Evolutionary conservation across 2,113 vertebrate genomes (phyloP).

Genomic region (Prunella fulvescens): DNA sequence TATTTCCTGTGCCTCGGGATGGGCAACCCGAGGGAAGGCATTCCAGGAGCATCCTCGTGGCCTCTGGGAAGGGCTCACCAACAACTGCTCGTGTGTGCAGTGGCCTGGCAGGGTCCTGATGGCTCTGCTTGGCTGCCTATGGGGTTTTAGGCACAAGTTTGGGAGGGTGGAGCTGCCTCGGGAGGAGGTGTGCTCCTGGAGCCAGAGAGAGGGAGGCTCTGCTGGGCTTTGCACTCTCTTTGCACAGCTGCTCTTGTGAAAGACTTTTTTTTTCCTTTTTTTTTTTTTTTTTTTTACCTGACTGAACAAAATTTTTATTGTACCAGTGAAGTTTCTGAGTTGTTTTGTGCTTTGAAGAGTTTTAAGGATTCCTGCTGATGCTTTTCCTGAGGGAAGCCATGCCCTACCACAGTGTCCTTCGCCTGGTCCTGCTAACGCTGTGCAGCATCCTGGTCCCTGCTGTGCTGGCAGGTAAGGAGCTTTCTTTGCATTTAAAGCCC

Average conservation of each 20-base stretch:
- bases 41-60: background rate
- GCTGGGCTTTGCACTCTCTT: slow-evolving; percentile 6
- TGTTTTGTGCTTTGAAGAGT: background rate
- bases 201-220: background rate
- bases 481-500: background rate
- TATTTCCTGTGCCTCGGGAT: accelerated
- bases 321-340: slow-evolving; percentile 42
- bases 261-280: background rate
- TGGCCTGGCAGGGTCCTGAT: background rate
- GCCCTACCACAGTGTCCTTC: slow-evolving; percentile 39
- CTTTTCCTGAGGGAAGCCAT: slow-evolving; percentile 53
- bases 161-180: slow-evolving; percentile 67
- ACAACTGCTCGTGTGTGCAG: background rate
- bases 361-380: background rate
- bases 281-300: background rate
- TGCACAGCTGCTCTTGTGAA: slow-evolving; percentile 6
- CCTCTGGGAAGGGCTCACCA: background rate
- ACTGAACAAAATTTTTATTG: slow-evolving; percentile 69
- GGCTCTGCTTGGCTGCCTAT: background rate
- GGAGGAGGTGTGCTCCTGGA: slow-evolving; percentile 46
- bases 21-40: background rate
- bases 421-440: slow-evolving; percentile 44
- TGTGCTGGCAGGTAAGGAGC: slow-evolving; percentile 73
- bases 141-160: background rate
- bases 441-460: slow-evolving; percentile 54